Evolutionary conservation across 2,888 invertebrate species (phyloP).

Genomic region (Lordiphosa fenestrarum): DNA sequence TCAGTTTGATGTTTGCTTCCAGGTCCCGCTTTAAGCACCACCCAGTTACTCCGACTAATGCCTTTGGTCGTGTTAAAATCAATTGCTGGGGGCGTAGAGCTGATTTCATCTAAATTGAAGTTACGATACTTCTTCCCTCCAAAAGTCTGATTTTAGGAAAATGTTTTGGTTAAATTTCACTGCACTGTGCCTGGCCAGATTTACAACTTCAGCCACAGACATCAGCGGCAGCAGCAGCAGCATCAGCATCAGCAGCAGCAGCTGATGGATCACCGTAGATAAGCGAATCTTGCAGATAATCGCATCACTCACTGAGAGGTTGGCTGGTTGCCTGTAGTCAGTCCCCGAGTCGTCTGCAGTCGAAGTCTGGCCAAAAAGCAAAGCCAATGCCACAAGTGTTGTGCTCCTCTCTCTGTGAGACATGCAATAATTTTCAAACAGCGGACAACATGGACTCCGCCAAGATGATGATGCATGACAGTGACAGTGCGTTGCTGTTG

Average conservation of each 20-base stretch:
- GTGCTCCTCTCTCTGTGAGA: conserved; percentile 51
- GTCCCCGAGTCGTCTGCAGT: conserved; percentile 8
- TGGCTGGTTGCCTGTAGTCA: conserved; percentile 12
- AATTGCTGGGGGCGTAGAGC: too few species aligned
- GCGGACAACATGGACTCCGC: conserved; percentile 44
- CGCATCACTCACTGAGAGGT: conserved; percentile 75
- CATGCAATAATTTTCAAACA: conserved; percentile 76
- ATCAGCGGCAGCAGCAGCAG: conserved; percentile 2
- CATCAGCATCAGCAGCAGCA: conserved; percentile 41
- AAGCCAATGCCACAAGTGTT: conserved; percentile 63
- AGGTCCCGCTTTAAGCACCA: too few species aligned
- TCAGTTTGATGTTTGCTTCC: too few species aligned
- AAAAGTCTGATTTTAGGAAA: too few species aligned
- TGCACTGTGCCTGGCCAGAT: conserved; percentile 17
- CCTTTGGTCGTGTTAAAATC: too few species aligned
- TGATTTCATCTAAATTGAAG: too few species aligned
- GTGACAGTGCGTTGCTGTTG: conserved; percentile 71
- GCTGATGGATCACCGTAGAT: conserved; percentile 78
- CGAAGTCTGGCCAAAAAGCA: conserved; percentile 25
- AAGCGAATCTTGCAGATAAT: conserved; percentile 78
- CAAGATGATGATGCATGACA: conserved; percentile 73
- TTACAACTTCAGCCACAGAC: conserved; percentile 9
- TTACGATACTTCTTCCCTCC: too few species aligned
- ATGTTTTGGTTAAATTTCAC: too few species aligned
- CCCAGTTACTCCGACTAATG: too few species aligned